phyloP scores from a whole-genome alignment of 2,888 invertebrate species.

The Myopa tessellatipennis region DNA sequence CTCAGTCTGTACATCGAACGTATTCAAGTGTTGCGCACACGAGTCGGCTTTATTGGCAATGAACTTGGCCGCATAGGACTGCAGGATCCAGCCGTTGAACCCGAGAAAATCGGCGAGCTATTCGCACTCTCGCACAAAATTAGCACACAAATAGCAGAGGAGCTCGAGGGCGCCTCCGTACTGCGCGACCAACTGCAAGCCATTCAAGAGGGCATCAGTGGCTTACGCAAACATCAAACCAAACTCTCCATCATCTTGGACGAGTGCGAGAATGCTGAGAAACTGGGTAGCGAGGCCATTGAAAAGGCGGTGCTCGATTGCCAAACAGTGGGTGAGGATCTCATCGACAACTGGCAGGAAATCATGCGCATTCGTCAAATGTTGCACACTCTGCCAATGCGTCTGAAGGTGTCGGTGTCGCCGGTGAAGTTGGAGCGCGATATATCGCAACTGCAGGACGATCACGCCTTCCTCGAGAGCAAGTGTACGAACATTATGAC shows the following conservation, averaged over 20 bases:
- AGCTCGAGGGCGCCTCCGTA: slow-evolving; percentile 79
- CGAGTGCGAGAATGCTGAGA: slow-evolving; percentile 79
- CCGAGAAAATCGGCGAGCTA: slow-evolving; percentile 80
- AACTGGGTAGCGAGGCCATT: slow-evolving; percentile 80
- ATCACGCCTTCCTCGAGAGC: slow-evolving; percentile 78
- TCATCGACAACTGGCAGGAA: slow-evolving; percentile 81
- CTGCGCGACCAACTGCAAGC: slow-evolving; percentile 81
- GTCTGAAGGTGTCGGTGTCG: slow-evolving; percentile 80
- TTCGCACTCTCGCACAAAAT: slow-evolving; percentile 78
- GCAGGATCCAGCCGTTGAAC: slow-evolving; percentile 76
- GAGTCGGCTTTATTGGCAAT: slow-evolving; percentile 83
- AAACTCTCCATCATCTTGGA: slow-evolving; percentile 76
- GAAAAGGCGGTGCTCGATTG: slow-evolving; percentile 82
- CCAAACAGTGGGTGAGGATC: slow-evolving; percentile 76
- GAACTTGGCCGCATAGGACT: slow-evolving; percentile 82
- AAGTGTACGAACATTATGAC: slow-evolving; percentile 77
- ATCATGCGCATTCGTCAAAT: slow-evolving; percentile 80
- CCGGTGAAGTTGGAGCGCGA: slow-evolving; percentile 82
- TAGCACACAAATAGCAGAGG: slow-evolving; percentile 80
- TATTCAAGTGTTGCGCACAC: slow-evolving; percentile 79
- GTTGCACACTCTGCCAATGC: slow-evolving; percentile 81
- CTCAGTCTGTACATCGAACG: slow-evolving; percentile 84
- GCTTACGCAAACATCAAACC: slow-evolving; percentile 77
- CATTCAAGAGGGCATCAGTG: slow-evolving; percentile 78
- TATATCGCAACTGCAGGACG: slow-evolving; percentile 80